Conservation (phyloP, 2,888 invertebrate genomes). For the Dicyrtomina minuta region DNA sequence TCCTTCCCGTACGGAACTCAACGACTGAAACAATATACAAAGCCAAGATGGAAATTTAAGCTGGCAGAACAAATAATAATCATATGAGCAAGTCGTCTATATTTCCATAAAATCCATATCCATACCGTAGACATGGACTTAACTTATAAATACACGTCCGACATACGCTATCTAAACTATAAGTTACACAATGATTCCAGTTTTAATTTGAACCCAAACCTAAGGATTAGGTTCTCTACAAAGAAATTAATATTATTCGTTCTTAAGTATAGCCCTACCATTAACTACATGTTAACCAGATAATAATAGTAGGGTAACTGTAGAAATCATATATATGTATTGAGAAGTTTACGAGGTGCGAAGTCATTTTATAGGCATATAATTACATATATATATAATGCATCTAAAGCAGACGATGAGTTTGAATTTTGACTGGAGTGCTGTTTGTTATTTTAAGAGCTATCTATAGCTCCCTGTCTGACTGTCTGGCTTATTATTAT, state of each 20-base stretch:
- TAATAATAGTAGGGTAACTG: no score
- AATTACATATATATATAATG: no score
- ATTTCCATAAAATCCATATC: no score
- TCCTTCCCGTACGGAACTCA: neutral
- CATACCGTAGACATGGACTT: no score
- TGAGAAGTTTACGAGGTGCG: neutral
- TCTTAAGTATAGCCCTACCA: no score
- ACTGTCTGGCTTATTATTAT: conserved; percentile 18
- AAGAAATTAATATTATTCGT: no score
- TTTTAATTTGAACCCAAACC: no score
- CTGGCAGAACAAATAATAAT: neutral
- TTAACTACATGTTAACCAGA: no score
- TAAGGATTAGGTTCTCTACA: no score
- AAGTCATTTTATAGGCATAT: neutral
- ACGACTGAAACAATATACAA: conserved; percentile 4
- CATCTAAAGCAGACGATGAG: neutral
- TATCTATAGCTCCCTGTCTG: conserved; percentile 20
- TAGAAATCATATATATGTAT: neutral
- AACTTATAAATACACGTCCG: no score
- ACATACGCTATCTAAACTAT: no score
- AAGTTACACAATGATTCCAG: no score
- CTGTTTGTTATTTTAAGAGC: conserved; percentile 27
- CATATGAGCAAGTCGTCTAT: neutral
- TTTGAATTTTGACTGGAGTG: conserved; percentile 13
- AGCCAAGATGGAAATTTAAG: neutral